A percentile compares a stretch with the other conserved stretches of the same genome.
phyloP scores from a whole-genome alignment of 1,140 invertebrate genomes.

The Drosophila carrolli region DNA sequence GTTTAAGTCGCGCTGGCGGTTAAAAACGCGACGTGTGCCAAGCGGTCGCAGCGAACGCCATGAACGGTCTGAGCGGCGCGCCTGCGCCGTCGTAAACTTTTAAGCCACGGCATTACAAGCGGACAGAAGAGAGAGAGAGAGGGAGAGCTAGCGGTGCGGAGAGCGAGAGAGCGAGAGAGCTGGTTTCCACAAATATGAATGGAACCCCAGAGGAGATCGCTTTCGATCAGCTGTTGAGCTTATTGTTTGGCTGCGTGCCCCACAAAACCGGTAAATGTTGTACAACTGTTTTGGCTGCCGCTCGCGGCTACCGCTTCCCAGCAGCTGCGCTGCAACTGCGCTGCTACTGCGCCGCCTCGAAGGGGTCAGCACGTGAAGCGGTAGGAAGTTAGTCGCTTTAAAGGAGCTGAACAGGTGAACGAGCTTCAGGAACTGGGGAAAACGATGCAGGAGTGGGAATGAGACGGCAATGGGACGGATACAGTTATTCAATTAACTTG shows the following conservation, averaged over 20 bases:
- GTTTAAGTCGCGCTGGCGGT: constrained; percentile 30
- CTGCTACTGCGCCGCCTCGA: not conserved
- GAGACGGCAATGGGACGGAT: too few relatives aligned
- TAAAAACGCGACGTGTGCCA: constrained; percentile 59
- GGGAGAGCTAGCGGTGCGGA: not conserved
- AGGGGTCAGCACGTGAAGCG: constrained; percentile 25
- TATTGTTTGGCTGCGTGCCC: constrained; percentile 11
- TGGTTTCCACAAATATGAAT: constrained; percentile 47
- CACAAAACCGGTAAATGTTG: constrained; percentile 53
- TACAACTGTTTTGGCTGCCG: constrained; percentile 36
- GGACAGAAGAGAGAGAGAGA: not conserved
- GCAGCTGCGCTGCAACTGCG: not conserved
- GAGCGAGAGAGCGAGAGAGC: not conserved
- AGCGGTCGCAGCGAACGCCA: constrained; percentile 69
- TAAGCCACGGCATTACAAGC: constrained; percentile 44
- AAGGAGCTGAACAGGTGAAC: not conserved
- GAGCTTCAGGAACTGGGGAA: too few relatives aligned
- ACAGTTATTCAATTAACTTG: too few relatives aligned
- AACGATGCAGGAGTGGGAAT: too few relatives aligned
- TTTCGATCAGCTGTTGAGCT: too few relatives aligned
- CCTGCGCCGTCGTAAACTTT: constrained; percentile 65
- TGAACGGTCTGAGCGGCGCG: constrained; percentile 76
- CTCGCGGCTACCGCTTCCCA: constrained; percentile 4
- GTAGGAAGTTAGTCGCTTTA: not conserved
- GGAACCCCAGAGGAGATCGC: constrained; percentile 3